These are phyloP conservation scores for Drosophila longiperda DNA, from an alignment of 2,888 invertebrate genomes.

Conservation along the genomic window DNA sequence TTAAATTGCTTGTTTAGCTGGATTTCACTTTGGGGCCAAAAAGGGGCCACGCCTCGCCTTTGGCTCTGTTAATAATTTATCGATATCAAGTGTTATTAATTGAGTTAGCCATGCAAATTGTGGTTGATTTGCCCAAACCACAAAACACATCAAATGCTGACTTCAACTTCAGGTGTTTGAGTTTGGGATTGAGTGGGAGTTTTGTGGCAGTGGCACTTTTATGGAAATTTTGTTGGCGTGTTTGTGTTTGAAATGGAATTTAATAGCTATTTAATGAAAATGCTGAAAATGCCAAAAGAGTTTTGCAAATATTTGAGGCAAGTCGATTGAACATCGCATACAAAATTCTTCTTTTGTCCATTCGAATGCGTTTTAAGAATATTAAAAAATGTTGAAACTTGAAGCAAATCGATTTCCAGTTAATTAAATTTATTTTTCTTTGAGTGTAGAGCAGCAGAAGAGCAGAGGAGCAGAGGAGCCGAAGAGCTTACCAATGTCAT, in stretches of 20 bases:
- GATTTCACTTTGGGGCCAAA: neutral
- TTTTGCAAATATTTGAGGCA: neutral
- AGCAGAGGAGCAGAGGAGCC: no score
- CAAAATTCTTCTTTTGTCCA: neutral
- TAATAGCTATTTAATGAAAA: neutral
- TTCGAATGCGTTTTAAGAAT: neutral
- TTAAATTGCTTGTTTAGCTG: conserved; percentile 3
- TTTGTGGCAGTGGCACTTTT: neutral
- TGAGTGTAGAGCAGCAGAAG: no score
- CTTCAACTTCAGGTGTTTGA: neutral
- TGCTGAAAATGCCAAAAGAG: neutral
- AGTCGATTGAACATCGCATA: neutral
- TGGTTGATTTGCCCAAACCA: conserved; percentile 11
- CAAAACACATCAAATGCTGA: neutral
- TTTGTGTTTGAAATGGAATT: neutral
- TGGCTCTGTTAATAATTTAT: conserved; percentile 65
- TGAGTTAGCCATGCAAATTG: conserved; percentile 60
- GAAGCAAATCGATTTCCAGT: neutral
- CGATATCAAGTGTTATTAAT: conserved; percentile 76
- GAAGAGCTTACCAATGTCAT: neutral
- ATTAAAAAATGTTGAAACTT: neutral
- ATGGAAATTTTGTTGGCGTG: neutral
- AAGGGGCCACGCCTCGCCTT: neutral
- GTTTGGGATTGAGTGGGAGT: neutral
- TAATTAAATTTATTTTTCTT: neutral